Evolutionary conservation across 2,888 invertebrate species (phyloP), one percentile per base, ranked within the genome.

Genomic region (Lamellibrachia satsuma): DNA sequence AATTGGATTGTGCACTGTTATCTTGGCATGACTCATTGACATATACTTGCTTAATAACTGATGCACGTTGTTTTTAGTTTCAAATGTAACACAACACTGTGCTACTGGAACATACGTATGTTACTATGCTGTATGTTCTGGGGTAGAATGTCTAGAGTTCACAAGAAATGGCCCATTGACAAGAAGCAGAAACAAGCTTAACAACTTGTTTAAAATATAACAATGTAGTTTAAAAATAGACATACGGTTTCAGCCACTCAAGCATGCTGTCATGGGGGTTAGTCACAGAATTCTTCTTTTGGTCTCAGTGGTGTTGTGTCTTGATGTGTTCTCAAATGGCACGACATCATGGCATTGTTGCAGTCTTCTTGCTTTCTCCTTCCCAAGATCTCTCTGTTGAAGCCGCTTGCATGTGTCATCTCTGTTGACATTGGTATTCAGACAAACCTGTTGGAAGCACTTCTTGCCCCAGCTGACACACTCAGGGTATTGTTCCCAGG

Each of bases 131-230:
- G n/a, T 15, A 75, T 3, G n/a, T 75, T 75, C 0, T 22, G 75
- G 75, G 6, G 39, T 39, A 6, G n/a, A 22, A 15, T 3, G n/a
- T 22, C 22, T 75, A 22, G 75, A 2, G 3, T n/a, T 75, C 22
- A 6, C 75, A 75, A 22, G 15, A 75, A 75, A 75, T 75, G 75
- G 75, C 75, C 75, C 75, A 15, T n/a, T 15, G 75, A 75, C 75
- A 22, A 75, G 75, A 75, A 22, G 11, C 3, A 15, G 2, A 15
- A 22, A 22, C 75, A 75, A 75, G 39, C 39, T 39, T 39, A 39
- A 75, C 75, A 75, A 22, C 75, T 75, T 75, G n/a, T 75, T 75
- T 75, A 75, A 75, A 75, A 75, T 75, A 75, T 75, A 75, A 22
- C 15, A 75, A n/a, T 22, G n/a, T n/a, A 22, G 75, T 4, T 39